A percentile compares a stretch with the other conserved stretches of the same genome.
These are phyloP conservation scores for Drosophila cognata DNA, from an alignment of 2,888 invertebrate species.

Conservation along the genomic window DNA sequence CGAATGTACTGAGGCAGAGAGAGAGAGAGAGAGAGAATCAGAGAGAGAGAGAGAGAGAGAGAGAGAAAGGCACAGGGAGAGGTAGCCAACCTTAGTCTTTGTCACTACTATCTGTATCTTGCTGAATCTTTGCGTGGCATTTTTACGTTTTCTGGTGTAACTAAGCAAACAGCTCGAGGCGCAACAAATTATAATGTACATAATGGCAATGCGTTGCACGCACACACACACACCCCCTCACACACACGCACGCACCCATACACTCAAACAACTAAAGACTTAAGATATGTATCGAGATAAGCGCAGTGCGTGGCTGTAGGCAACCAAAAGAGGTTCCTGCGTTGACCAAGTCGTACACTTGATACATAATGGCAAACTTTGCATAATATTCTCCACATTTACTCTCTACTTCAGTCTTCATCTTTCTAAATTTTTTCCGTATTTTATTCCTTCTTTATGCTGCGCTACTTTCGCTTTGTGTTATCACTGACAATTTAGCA, in stretches of 20 bases:
- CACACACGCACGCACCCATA: slow-evolving; percentile 9
- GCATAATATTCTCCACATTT: slow-evolving; percentile 57
- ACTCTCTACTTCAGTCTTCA: neutral
- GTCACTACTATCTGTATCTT: slow-evolving; percentile 18
- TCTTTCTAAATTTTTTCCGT: slow-evolving; percentile 5
- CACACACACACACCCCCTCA: slow-evolving; percentile 27
- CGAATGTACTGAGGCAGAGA: slow-evolving; percentile 50
- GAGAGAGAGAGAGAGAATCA: neutral
- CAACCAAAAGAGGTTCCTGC: slow-evolving; percentile 29
- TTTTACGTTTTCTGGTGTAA: slow-evolving; percentile 72
- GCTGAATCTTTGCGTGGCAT: slow-evolving; percentile 47
- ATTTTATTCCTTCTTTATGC: slow-evolving; percentile 23
- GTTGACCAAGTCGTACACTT: slow-evolving; percentile 66
- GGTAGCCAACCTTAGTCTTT: neutral
- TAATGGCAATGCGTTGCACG: slow-evolving; percentile 60
- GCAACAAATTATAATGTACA: slow-evolving; percentile 76
- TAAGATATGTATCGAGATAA: slow-evolving; percentile 37
- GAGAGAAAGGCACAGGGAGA: neutral
- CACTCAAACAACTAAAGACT: slow-evolving; percentile 39
- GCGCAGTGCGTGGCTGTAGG: slow-evolving; percentile 47
- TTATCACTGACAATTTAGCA: slow-evolving; percentile 73
- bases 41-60: neutral
- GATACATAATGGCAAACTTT: slow-evolving; percentile 68
- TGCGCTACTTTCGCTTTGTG: slow-evolving; percentile 61
- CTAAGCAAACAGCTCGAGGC: slow-evolving; percentile 71